Conservation (phyloP, 1,140 invertebrate genomes). For the Chironomus tepperi region DNA sequence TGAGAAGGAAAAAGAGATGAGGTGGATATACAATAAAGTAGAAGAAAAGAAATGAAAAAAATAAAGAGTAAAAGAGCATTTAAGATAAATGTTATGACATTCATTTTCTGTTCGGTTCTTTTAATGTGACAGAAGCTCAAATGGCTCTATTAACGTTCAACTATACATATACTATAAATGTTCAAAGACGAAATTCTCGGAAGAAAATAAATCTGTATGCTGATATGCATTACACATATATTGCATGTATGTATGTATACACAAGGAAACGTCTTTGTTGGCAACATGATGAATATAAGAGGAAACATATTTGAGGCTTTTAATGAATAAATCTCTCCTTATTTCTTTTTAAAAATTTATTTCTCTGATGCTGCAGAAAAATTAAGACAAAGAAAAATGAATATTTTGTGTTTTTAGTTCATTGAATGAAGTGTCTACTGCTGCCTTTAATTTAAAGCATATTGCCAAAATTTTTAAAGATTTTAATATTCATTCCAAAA, state of each 20-base stretch:
- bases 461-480: not conserved
- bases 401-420: too few relatives aligned
- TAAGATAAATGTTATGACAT: slow-evolving; percentile 18
- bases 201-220: not conserved
- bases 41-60: not conserved
- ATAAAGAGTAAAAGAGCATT: not conserved
- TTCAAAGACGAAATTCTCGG: not conserved
- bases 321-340: not conserved
- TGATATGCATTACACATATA: too few relatives aligned
- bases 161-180: not conserved
- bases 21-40: not conserved
- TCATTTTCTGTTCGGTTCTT: slow-evolving; percentile 16
- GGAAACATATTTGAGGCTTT: not conserved
- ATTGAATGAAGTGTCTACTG: too few relatives aligned
- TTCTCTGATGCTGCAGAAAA: not conserved
- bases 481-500: too few relatives aligned
- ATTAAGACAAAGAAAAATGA: too few relatives aligned
- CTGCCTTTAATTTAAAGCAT: not conserved
- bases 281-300: not conserved
- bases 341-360: not conserved
- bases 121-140: slow-evolving; percentile 21
- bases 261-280: too few relatives aligned
- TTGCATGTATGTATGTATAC: too few relatives aligned
- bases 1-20: not conserved
- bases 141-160: slow-evolving; percentile 3